phyloP scores from a whole-genome alignment of 2,888 invertebrate genomes.

The Thelaira solivaga region DNA sequence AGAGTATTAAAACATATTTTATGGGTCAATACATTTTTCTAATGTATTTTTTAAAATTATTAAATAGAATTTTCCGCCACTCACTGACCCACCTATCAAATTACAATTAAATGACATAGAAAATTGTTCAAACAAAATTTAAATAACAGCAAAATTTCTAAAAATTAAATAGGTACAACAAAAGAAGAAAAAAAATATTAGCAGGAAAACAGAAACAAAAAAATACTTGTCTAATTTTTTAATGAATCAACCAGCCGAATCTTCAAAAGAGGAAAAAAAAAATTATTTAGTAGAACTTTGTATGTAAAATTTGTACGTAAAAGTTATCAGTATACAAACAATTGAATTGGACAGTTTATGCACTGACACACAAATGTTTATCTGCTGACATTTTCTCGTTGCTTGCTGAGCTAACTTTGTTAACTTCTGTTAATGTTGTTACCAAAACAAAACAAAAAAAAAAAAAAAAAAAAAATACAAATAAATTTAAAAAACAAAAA shows the following conservation, averaged over 20 bases:
- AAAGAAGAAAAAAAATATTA: not conserved
- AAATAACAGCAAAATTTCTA: too few relatives aligned
- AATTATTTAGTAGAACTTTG: not conserved
- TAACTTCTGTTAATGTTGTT: slow-evolving; percentile 31
- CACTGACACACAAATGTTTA: not conserved
- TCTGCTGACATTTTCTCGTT: not conserved
- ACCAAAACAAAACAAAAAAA: not conserved
- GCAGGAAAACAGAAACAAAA: not conserved
- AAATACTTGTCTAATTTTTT: slow-evolving; percentile 21
- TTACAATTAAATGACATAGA: too few relatives aligned
- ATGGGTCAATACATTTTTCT: too few relatives aligned
- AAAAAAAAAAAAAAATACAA: too few relatives aligned
- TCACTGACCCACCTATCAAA: too few relatives aligned
- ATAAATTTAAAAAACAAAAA: too few relatives aligned
- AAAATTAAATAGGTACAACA: too few relatives aligned
- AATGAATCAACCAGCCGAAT: slow-evolving; percentile 3
- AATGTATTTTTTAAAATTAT: too few relatives aligned
- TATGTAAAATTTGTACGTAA: not conserved
- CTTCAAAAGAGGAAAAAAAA: too few relatives aligned
- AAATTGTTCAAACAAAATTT: too few relatives aligned
- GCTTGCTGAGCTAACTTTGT: slow-evolving; percentile 7
- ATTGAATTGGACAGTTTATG: not conserved
- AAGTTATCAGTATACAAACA: slow-evolving; percentile 7
- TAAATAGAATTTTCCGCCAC: too few relatives aligned
- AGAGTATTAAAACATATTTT: too few relatives aligned